Percentiles rank a stretch among this genome's conserved stretches.
These are phyloP conservation scores for Pipa parva DNA, from an alignment of 2,113 vertebrate genomes.

Conservation along the genomic window DNA sequence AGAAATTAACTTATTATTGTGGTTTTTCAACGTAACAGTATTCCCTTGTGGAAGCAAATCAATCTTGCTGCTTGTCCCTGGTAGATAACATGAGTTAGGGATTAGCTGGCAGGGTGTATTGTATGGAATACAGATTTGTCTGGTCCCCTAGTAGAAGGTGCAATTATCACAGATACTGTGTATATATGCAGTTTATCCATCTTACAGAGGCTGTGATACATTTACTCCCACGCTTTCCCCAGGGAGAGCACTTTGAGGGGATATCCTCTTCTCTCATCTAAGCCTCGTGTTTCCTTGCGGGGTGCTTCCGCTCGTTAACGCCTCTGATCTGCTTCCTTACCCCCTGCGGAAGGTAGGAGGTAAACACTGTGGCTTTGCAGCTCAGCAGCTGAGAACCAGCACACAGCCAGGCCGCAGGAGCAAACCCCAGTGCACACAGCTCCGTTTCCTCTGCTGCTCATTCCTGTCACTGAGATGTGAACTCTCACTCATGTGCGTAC, in stretches of 20 bases:
- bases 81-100: too few relatives aligned
- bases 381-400: neutral
- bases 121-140: too few relatives aligned
- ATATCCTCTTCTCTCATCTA: slow-evolving; percentile 38
- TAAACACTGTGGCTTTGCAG: slow-evolving; percentile 11
- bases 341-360: slow-evolving; percentile 14
- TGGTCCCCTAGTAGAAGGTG: too few relatives aligned
- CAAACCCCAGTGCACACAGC: neutral
- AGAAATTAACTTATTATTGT: too few relatives aligned
- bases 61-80: too few relatives aligned
- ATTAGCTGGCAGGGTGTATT: too few relatives aligned
- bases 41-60: too few relatives aligned
- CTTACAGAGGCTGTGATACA: neutral
- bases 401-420: neutral
- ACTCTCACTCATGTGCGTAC: slow-evolving; percentile 3
- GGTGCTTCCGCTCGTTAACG: slow-evolving; percentile 34
- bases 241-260: slow-evolving; percentile 10
- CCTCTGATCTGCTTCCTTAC: slow-evolving; percentile 21
- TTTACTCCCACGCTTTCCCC: neutral
- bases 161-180: too few relatives aligned
- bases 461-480: slow-evolving; percentile 27
- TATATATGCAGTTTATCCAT: too few relatives aligned
- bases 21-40: too few relatives aligned
- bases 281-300: slow-evolving; percentile 31
- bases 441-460: slow-evolving; percentile 20